These are phyloP conservation scores for Ptilonorhynchus violaceus DNA, from an alignment of 2,113 vertebrate species.

Conservation along the genomic window DNA sequence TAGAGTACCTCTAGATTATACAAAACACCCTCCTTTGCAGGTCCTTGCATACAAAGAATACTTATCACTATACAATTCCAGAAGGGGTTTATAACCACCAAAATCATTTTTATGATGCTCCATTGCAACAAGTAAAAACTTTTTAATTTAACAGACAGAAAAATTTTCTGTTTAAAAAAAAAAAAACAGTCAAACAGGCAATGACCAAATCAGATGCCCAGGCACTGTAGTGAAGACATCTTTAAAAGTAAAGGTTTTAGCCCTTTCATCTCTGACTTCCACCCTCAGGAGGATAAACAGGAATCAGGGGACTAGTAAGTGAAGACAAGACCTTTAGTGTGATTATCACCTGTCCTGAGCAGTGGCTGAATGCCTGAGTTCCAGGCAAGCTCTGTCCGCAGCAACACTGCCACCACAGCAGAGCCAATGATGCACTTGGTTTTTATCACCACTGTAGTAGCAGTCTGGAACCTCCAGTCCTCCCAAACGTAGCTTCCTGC, in stretches of 20 bases:
- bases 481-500: background rate
- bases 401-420: background rate
- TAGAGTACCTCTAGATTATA: background rate
- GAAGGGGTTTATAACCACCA: background rate
- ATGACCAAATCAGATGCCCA: background rate
- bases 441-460: background rate
- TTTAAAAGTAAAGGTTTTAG: background rate
- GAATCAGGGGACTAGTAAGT: background rate
- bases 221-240: background rate
- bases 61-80: background rate
- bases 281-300: background rate
- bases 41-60: background rate
- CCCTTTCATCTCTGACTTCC: background rate
- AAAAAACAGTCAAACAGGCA: background rate
- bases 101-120: background rate
- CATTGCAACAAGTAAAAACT: background rate
- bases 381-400: background rate
- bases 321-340: background rate
- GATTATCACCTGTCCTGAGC: background rate
- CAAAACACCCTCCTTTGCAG: background rate
- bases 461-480: background rate
- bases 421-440: accelerated
- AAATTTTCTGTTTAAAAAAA: background rate
- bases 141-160: background rate
- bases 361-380: background rate